These are phyloP conservation scores for Pseudolaguvia tuberculata DNA, from an alignment of 2,113 vertebrate genomes.

Conservation along the genomic window DNA sequence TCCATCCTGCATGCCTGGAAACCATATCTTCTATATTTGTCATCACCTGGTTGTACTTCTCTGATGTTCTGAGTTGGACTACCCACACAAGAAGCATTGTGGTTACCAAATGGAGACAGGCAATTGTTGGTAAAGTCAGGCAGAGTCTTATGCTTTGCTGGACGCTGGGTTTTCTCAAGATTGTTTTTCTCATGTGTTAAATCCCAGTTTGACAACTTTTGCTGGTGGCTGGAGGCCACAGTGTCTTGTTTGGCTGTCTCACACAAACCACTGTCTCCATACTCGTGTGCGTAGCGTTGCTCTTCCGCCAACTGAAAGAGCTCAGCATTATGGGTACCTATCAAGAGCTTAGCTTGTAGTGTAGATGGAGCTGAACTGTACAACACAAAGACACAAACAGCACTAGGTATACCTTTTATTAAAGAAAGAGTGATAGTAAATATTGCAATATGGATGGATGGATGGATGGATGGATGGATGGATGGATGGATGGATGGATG, in stretches of 20 bases:
- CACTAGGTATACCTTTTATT: neutral
- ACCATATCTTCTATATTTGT: neutral
- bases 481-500: no score
- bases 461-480: no score
- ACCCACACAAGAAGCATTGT: neutral
- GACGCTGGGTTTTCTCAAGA: neutral
- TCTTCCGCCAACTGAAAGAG: slow-evolving; percentile 74
- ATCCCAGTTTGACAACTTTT: slow-evolving; percentile 11
- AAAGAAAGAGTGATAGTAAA: no score
- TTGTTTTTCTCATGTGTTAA: neutral
- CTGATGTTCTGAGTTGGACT: neutral
- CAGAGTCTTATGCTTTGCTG: neutral
- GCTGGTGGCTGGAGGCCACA: neutral
- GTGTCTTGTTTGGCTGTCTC: slow-evolving; percentile 18
- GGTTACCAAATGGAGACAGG: neutral
- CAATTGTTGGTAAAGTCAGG: neutral
- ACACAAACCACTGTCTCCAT: slow-evolving; percentile 51
- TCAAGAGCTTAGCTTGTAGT: slow-evolving; percentile 54
- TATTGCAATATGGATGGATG: no score
- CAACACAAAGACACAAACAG: slow-evolving; percentile 13
- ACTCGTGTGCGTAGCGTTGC: slow-evolving; percentile 77
- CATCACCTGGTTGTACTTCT: neutral
- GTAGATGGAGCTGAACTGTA: slow-evolving; percentile 59
- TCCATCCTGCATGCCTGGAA: slow-evolving; percentile 27
- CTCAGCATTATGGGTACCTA: slow-evolving; percentile 66